Percentiles rank a stretch among this genome's conserved stretches.
Evolutionary conservation across 1,140 invertebrate genomes (phyloP).

Genomic region (Apis laboriosa): DNA sequence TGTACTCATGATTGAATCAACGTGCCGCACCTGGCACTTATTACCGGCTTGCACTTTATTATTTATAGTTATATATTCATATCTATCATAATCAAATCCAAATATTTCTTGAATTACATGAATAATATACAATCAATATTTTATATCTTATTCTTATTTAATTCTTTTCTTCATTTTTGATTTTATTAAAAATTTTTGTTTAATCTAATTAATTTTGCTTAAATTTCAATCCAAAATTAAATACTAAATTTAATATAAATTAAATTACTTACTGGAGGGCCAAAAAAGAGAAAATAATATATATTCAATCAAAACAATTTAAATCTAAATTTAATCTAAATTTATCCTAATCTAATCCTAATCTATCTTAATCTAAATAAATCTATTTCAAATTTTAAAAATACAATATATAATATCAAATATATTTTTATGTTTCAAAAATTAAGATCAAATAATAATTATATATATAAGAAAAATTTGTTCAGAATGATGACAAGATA

Average conservation of each 20-base stretch:
- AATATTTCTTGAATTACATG: background rate
- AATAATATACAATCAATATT: no score
- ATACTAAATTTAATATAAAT: background rate
- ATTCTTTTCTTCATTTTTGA: background rate
- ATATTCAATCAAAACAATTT: no score
- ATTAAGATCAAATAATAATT: background rate
- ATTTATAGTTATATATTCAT: constrained; percentile 1
- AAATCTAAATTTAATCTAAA: no score
- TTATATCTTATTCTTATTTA: background rate
- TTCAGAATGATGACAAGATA: no score
- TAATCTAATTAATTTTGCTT: background rate
- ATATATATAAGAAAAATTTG: no score
- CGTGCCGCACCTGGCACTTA: background rate
- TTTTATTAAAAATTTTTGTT: background rate
- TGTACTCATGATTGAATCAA: constrained; percentile 1
- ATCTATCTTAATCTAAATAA: no score
- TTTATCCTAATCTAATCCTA: no score
- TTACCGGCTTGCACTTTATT: background rate
- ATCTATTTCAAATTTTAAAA: no score
- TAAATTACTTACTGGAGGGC: no score
- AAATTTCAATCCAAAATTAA: background rate
- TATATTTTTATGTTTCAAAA: background rate
- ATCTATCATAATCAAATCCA: background rate
- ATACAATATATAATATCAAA: background rate
- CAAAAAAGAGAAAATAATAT: no score